phyloP scores from a whole-genome alignment of 2,113 vertebrate genomes.

The Pseudopodoces humilis region DNA sequence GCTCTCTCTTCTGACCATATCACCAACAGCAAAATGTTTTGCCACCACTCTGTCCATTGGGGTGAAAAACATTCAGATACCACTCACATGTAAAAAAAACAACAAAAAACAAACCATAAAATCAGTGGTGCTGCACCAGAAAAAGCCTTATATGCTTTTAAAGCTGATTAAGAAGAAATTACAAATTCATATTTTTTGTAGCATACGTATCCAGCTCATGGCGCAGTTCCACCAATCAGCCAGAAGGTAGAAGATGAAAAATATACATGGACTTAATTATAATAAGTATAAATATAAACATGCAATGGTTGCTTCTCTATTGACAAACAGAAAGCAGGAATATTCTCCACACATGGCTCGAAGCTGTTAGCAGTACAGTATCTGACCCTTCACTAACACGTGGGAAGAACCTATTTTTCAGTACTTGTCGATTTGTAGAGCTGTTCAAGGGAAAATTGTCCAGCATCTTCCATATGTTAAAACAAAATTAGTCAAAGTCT shows the following conservation, averaged over 20 bases:
- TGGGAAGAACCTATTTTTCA: neutral
- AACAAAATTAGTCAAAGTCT: neutral
- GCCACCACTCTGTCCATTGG: accelerated
- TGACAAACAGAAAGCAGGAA: neutral
- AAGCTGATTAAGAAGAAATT: neutral
- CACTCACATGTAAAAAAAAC: neutral
- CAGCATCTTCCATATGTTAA: neutral
- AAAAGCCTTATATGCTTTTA: neutral
- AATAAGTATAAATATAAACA: neutral
- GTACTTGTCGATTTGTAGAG: neutral
- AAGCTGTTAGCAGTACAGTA: neutral
- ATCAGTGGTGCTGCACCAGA: neutral
- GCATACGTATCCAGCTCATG: neutral
- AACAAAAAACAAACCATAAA: neutral
- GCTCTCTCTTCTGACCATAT: neutral
- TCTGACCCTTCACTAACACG: neutral
- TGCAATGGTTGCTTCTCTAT: neutral
- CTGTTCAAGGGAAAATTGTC: neutral
- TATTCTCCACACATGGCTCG: neutral
- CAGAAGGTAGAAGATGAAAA: neutral
- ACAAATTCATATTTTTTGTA: neutral
- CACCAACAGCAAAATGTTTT: neutral
- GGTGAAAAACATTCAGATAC: neutral
- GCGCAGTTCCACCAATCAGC: neutral
- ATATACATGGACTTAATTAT: neutral